Evolutionary conservation across 1,140 invertebrate species (phyloP).

Genomic region (Drosophila kanapiae): DNA sequence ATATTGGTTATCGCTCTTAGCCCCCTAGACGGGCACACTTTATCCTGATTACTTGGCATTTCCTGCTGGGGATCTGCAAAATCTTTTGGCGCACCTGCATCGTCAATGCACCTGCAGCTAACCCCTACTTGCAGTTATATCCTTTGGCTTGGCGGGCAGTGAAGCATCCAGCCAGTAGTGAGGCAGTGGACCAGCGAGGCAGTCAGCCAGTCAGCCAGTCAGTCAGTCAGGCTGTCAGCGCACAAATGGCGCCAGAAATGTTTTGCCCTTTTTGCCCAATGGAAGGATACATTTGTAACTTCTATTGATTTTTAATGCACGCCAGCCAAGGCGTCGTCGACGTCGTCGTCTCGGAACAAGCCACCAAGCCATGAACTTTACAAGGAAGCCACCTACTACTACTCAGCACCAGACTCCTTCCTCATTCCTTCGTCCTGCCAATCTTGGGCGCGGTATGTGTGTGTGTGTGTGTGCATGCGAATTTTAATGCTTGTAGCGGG

Average conservation of each 20-base stretch:
- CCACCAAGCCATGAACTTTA: slow-evolving; percentile 56
- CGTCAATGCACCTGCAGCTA: slow-evolving; percentile 7
- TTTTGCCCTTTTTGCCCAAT: slow-evolving; percentile 48
- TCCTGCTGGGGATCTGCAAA: slow-evolving; percentile 4
- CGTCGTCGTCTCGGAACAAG: slow-evolving; percentile 25
- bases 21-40: neutral
- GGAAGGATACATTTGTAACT: slow-evolving; percentile 78
- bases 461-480: slow-evolving; percentile 20
- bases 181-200: slow-evolving; percentile 17
- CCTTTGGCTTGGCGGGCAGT: slow-evolving; percentile 18
- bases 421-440: slow-evolving; percentile 8
- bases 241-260: slow-evolving; percentile 56
- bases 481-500: slow-evolving; percentile 61
- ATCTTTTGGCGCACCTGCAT: slow-evolving; percentile 18
- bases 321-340: slow-evolving; percentile 51
- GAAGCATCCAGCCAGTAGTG: slow-evolving; percentile 15
- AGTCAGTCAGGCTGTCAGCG: slow-evolving; percentile 45
- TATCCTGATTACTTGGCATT: neutral
- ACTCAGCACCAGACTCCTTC: slow-evolving; percentile 22
- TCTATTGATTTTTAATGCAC: slow-evolving; percentile 81
- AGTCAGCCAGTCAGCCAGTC: slow-evolving; percentile 31
- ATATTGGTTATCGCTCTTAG: neutral
- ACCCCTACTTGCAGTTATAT: neutral
- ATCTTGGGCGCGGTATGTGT: neutral
- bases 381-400: slow-evolving; percentile 31